phyloP scores from a whole-genome alignment of 2,113 vertebrate genomes.

The Arvicanthis niloticus region DNA sequence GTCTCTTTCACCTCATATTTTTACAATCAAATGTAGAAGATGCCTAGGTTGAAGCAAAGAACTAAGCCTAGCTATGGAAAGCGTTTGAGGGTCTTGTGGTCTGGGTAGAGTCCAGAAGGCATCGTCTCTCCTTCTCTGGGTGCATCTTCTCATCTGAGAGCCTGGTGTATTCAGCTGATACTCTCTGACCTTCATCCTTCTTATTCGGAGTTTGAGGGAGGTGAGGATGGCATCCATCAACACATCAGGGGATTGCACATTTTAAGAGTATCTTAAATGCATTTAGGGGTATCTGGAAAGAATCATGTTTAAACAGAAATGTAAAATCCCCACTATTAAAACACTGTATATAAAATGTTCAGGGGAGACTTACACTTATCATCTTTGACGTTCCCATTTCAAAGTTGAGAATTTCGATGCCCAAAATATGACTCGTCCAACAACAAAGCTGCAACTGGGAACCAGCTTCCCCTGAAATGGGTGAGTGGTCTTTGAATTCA shows the following conservation, averaged over 20 bases:
- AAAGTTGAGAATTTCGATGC: conserved; percentile 46
- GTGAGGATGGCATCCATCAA: neutral
- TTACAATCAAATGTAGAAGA: neutral
- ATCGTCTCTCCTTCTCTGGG: accelerated
- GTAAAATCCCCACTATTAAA: conserved; percentile 9
- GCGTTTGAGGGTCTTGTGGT: neutral
- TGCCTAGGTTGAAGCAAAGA: too few relatives aligned
- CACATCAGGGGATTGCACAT: neutral
- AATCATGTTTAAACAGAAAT: conserved; percentile 30
- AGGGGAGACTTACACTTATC: neutral
- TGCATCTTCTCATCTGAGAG: neutral
- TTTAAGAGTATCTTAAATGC: neutral
- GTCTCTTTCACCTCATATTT: neutral
- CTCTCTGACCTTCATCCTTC: neutral
- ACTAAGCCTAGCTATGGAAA: neutral
- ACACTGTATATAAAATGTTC: neutral
- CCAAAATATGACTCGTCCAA: neutral
- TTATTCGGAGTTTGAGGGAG: neutral
- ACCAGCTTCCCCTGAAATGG: neutral
- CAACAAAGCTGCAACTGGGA: accelerated
- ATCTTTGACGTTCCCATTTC: conserved; percentile 35
- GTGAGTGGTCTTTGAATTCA: neutral
- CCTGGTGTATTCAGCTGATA: neutral
- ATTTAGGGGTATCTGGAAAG: conserved; percentile 57
- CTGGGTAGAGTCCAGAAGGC: accelerated